Evolutionary conservation across 2,888 invertebrate genomes (phyloP).

Genomic region (Tetanocera ferruginea): DNA sequence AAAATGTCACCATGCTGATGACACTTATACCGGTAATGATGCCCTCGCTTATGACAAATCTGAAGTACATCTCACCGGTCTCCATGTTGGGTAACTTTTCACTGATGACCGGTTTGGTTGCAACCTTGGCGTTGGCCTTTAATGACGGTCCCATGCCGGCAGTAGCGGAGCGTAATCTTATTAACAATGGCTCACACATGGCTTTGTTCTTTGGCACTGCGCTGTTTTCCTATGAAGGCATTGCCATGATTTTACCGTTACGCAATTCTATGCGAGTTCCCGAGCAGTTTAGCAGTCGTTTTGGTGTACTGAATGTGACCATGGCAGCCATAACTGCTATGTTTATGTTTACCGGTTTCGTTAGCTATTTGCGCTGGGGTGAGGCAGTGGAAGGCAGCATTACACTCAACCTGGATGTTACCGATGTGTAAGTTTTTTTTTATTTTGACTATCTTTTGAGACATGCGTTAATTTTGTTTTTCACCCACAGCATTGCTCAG

Average conservation of each 20-base stretch:
- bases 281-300: conserved; percentile 80
- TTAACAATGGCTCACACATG: conserved; percentile 75
- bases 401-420: conserved; percentile 83
- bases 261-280: conserved; percentile 92
- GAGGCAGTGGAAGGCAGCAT: conserved; percentile 85
- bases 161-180: conserved; percentile 73
- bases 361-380: conserved; percentile 91
- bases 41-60: conserved; percentile 64
- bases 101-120: conserved; percentile 76
- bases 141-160: conserved; percentile 78
- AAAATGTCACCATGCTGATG: conserved; percentile 59
- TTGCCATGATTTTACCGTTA: conserved; percentile 89
- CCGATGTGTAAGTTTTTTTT: conserved; percentile 57
- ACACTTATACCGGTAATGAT: conserved; percentile 63
- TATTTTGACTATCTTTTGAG: neutral
- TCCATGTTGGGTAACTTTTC: conserved; percentile 84
- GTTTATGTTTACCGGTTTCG: conserved; percentile 86
- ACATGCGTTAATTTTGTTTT: neutral
- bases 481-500: conserved; percentile 79
- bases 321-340: conserved; percentile 85
- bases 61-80: conserved; percentile 75
- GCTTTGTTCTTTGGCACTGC: conserved; percentile 96
- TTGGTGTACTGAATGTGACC: conserved; percentile 90
- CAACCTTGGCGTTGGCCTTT: conserved; percentile 83
- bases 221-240: conserved; percentile 96